Base-by-base conservation (phyloP, 2,797 vertebrate genomes). In the Gobio occitaniae region DNA sequence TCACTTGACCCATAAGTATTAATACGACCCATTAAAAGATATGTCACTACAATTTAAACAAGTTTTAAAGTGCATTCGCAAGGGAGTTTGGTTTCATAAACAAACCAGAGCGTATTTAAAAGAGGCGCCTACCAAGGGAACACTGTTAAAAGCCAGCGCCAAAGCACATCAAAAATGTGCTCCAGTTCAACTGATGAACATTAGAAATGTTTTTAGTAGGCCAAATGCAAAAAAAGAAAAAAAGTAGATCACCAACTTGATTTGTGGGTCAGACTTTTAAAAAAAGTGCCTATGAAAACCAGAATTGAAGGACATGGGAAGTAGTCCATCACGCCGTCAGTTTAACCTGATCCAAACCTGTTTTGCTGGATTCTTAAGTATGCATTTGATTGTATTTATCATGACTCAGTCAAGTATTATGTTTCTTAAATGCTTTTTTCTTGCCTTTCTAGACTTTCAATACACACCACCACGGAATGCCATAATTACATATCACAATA, bases 201-300 rank as follows among this genome's bases (percentile, higher is more conserved):
- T 84, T 86, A 78, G 71, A 82, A 52, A 41, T 38, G 50, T 82
- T 82, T 92, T 92, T 93, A 91, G 44, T 93, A 87, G 92, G 89
- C 88, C 91, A 91, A 56, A 80, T 87, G 72, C 70, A 90, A 90
- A 89, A 87, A 84, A 61, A 59, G 3, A 54, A 56, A 41, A 71
- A 86, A 93, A 93, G 88, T 90, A 90, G 90, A 92, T 93, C 91
- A 91, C 80, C 87, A 88, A 86, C 89, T 91, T 86, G 79, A 85
- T 87, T 90, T 89, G 69, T 88, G 79, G 91, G 87, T 88, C 54
- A 90, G 71, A 85, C 66, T 85, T 90, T 59, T 86, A 47, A 78
- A 82, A 82, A 80, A 90, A 85, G 61, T 86, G 87, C 71, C 79
- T 59, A 79, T 86, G 80, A 81, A 87, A 78, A 86, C 72, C 16